Percentiles rank a stretch among this genome's conserved stretches.
Conservation (phyloP, 2,888 invertebrate genomes). For the Tinea trinotella region DNA sequence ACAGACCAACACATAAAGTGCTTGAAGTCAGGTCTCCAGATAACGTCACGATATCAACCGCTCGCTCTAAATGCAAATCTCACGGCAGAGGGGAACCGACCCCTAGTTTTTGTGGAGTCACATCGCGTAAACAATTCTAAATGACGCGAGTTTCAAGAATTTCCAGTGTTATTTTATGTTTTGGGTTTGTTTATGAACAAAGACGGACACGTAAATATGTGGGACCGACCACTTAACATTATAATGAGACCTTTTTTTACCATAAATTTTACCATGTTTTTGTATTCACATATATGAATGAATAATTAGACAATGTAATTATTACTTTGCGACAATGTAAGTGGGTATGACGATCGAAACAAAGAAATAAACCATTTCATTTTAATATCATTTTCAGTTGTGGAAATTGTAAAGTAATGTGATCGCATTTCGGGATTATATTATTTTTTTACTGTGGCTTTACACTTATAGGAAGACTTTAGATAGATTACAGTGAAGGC, state of each 20-base stretch:
- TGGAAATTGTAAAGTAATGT: too few species aligned
- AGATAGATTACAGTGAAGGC: too few species aligned
- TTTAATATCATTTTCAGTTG: too few species aligned
- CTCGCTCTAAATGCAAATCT: slow-evolving; percentile 46
- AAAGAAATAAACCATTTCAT: too few species aligned
- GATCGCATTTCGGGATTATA: too few species aligned
- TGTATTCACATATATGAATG: too few species aligned
- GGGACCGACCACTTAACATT: background rate
- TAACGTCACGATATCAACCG: slow-evolving; percentile 35
- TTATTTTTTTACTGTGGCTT: too few species aligned
- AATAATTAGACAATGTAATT: too few species aligned
- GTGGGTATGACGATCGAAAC: too few species aligned
- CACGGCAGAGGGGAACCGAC: slow-evolving; percentile 22
- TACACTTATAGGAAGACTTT: too few species aligned
- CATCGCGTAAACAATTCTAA: slow-evolving; percentile 19
- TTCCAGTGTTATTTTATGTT: slow-evolving; percentile 10
- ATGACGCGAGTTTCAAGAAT: slow-evolving; percentile 13
- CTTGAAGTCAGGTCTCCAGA: slow-evolving; percentile 28
- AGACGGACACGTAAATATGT: slow-evolving; percentile 8
- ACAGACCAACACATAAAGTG: slow-evolving; percentile 29
- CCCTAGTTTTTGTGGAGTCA: slow-evolving; percentile 14
- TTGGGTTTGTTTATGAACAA: slow-evolving; percentile 16
- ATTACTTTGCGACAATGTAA: too few species aligned
- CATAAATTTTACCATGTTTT: too few species aligned
- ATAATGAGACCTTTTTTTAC: background rate